Evolutionary conservation across 2,888 invertebrate species (phyloP), one percentile per base, ranked within the genome.

Genomic region (Papilio demoleus): DNA sequence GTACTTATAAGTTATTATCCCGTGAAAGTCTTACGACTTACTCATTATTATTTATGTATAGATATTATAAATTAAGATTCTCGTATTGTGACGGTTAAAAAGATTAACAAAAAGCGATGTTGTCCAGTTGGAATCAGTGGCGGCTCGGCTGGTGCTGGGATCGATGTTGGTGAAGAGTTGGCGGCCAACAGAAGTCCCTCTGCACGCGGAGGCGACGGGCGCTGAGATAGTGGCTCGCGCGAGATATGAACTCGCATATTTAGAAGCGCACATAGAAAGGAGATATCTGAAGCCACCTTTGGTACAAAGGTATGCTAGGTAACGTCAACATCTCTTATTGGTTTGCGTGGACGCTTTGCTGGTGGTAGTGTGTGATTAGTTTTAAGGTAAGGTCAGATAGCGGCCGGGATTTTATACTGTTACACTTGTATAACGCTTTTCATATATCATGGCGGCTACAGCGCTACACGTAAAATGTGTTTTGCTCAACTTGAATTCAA

Each of bases 271-370:
- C 75, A 97, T 99, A 65, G 99, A 99, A 87, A 93, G 98, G 76
- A 93, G 99, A 75, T 99, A 99, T 86, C 93, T 99, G 53, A 98
- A 98, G 86, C 98, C 98, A 70, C 99, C 99, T 53, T 93, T 99
- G 68, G 97, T 96, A 79, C 91, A 89, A 82, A 92, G 92, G 92
- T 91, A 86, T 79, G 86, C 88, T 87, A 87, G 68, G 68, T 68
- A 68, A 68, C 59, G 59, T 59, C 58, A 68, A 36, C 38, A 59
- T 59, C 17, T 64, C 47, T 56, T 56, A 53, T 34, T 68, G 64
- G 63, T 63, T 68, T 68, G 65, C 60, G 65, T 65, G 65, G 45
- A 58, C 11, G 63, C 59, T 68, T 68, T 42, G 17, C 42, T n/a
- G n/a, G 67, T 50, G 60, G 62, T 70, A 63, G 65, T 68, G 64